phyloP scores from a whole-genome alignment of 1,140 invertebrate genomes.

The Drosophila kanapiae region DNA sequence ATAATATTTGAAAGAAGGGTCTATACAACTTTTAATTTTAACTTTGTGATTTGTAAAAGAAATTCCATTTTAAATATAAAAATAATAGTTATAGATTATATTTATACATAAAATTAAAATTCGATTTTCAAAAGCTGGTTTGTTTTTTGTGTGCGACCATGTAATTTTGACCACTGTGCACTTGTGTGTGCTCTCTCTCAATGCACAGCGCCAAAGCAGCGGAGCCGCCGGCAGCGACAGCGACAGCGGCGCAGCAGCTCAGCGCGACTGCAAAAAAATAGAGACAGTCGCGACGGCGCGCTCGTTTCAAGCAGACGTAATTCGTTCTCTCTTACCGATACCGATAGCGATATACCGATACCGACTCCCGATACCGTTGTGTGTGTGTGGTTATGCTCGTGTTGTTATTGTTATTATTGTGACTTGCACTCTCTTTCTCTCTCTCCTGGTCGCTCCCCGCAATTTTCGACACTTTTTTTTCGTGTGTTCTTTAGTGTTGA shows the following conservation, averaged over 20 bases:
- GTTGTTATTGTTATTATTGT: slow-evolving; percentile 36
- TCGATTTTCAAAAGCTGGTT: too few relatives aligned
- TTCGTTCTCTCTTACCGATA: slow-evolving; percentile 38
- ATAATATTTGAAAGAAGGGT: not conserved
- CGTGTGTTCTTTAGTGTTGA: slow-evolving; percentile 59
- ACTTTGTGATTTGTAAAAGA: too few relatives aligned
- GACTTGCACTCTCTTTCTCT: slow-evolving; percentile 28
- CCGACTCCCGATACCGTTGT: slow-evolving; percentile 24
- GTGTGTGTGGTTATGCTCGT: slow-evolving; percentile 42
- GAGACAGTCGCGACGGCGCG: slow-evolving; percentile 79
- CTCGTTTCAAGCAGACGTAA: slow-evolving; percentile 73
- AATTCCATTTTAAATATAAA: too few relatives aligned
- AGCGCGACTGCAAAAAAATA: slow-evolving; percentile 33
- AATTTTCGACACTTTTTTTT: slow-evolving; percentile 62
- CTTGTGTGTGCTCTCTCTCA: not conserved
- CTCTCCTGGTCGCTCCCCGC: slow-evolving; percentile 27
- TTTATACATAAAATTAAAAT: too few relatives aligned
- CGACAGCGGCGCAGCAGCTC: slow-evolving; percentile 14
- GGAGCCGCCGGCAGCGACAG: not conserved
- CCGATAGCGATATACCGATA: slow-evolving; percentile 14
- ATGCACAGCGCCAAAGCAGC: slow-evolving; percentile 14
- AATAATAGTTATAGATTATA: too few relatives aligned
- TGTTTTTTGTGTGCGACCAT: not conserved
- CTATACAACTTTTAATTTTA: too few relatives aligned
- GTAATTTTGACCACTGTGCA: not conserved